Evolutionary conservation across 1,140 invertebrate genomes (phyloP).

Genomic region (Archivesica marissinica): DNA sequence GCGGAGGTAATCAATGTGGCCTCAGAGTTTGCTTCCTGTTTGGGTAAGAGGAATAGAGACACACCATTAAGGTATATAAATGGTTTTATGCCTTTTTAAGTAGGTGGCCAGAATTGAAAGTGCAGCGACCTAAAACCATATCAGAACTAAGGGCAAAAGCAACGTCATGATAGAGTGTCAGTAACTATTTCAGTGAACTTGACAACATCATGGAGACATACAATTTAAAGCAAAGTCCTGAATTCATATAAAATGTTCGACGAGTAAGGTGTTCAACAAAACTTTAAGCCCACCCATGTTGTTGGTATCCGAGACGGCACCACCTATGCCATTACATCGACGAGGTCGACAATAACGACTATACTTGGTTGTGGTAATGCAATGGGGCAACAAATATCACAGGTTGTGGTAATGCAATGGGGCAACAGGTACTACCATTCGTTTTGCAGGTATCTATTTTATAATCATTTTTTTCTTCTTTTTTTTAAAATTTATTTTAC

Average conservation of each 20-base stretch:
- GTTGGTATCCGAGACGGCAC: not conserved
- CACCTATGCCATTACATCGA: too few species aligned
- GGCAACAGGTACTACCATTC: too few species aligned
- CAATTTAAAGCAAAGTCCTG: not conserved
- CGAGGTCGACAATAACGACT: too few species aligned
- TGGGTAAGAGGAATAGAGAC: not conserved
- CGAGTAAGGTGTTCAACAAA: not conserved
- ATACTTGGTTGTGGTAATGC: too few species aligned
- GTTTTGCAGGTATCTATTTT: too few species aligned
- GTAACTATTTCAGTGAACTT: not conserved
- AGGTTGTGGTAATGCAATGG: too few species aligned
- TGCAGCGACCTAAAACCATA: not conserved
- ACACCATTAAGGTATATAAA: conserved; percentile 6
- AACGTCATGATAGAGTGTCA: not conserved
- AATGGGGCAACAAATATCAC: too few species aligned
- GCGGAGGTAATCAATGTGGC: not conserved
- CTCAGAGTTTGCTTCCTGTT: not conserved
- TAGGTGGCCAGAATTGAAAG: conserved; percentile 1
- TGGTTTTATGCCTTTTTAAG: conserved; percentile 7
- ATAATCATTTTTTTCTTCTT: too few species aligned
- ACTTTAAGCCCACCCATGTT: not conserved
- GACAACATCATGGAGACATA: not conserved
- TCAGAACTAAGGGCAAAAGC: not conserved
- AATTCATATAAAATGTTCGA: not conserved
- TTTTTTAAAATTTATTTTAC: too few species aligned